These are phyloP conservation scores for Creontiades dilutus DNA, from an alignment of 2,888 invertebrate genomes.

Conservation along the genomic window DNA sequence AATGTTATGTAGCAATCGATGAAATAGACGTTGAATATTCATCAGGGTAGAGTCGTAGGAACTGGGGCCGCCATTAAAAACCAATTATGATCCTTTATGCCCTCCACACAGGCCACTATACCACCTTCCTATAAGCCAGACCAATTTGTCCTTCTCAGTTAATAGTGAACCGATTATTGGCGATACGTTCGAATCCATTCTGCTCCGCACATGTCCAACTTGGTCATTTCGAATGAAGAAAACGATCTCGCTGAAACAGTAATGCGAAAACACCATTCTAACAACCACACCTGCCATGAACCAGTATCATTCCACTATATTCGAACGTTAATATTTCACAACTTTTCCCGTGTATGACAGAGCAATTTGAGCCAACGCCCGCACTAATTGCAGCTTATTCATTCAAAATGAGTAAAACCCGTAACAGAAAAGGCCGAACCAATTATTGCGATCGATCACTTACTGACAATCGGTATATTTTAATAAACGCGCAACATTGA, in stretches of 20 bases:
- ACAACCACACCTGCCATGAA: neutral
- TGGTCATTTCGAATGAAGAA: neutral
- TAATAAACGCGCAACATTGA: neutral
- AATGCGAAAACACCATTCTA: neutral
- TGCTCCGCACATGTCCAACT: neutral
- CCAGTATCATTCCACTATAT: neutral
- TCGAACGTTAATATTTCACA: neutral
- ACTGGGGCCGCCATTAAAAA: slow-evolving; percentile 24
- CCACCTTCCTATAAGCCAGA: neutral
- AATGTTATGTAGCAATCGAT: slow-evolving; percentile 3
- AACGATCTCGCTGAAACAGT: neutral
- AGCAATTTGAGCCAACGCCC: neutral
- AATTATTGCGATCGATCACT: neutral
- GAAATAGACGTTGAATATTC: slow-evolving; percentile 27
- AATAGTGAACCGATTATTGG: neutral
- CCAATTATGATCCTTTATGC: slow-evolving; percentile 20
- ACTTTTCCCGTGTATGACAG: neutral
- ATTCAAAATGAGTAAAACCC: neutral
- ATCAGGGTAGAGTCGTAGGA: neutral
- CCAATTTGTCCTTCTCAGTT: neutral
- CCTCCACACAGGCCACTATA: neutral
- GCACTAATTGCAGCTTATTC: neutral
- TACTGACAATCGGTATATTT: neutral
- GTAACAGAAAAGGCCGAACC: neutral
- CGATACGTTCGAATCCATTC: slow-evolving; percentile 18